Evolutionary conservation across 2,797 vertebrate genomes (phyloP).

Genomic region (Chelonia mydas): DNA sequence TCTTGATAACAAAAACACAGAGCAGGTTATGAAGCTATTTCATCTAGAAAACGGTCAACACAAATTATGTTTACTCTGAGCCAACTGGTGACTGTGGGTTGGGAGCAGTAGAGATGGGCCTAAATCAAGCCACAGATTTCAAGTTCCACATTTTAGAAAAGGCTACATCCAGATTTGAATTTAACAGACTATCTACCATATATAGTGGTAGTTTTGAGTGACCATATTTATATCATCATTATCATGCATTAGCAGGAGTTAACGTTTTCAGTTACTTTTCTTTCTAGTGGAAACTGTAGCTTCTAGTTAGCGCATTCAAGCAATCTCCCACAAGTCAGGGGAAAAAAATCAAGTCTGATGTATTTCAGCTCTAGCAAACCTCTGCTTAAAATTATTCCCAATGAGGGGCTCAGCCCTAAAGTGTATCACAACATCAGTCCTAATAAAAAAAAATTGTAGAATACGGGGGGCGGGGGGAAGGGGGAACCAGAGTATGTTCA

Average conservation of each 20-base stretch:
- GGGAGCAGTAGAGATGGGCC: not conserved
- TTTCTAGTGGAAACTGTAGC: not conserved
- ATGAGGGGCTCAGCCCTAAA: not conserved
- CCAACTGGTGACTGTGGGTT: not conserved
- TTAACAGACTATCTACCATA: not conserved
- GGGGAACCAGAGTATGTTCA: not conserved
- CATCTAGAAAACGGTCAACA: not conserved
- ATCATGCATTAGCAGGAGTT: rapidly evolving
- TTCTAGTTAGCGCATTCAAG: not conserved
- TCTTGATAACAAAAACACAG: not conserved
- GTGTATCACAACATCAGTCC: not conserved
- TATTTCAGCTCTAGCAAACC: not conserved
- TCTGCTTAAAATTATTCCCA: not conserved
- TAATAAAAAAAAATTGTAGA: not conserved
- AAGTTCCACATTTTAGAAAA: not conserved
- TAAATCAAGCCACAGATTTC: not conserved
- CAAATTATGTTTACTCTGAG: not conserved
- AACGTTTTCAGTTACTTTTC: not conserved
- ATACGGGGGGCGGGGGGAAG: not conserved
- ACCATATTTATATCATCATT: not conserved
- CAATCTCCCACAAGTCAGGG: not conserved
- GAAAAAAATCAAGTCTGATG: not conserved
- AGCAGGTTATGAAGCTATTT: not conserved
- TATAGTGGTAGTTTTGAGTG: not conserved
- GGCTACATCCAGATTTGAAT: not conserved